Percentiles rank a stretch among this genome's conserved stretches.
Evolutionary conservation across 2,888 invertebrate species (phyloP).

Genomic region (Endomychus coccineus): DNA sequence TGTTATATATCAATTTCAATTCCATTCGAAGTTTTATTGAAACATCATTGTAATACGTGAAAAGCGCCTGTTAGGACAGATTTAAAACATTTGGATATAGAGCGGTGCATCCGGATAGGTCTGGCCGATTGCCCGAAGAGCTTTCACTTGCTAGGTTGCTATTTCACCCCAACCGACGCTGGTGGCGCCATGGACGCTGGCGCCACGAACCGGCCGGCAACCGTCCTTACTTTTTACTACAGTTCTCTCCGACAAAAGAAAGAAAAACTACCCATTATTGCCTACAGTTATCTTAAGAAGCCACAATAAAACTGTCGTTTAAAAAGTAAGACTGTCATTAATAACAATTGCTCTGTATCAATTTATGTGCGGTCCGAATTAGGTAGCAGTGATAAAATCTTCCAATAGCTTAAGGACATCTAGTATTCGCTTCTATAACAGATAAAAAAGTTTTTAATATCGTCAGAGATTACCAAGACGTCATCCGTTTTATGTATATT

Average conservation of each 20-base stretch:
- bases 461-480: background rate
- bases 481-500: constrained; percentile 13
- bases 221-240: constrained; percentile 43
- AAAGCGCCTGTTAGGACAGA: too few relatives aligned
- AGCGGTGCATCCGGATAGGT: too few relatives aligned
- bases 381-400: constrained; percentile 36
- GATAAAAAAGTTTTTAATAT: constrained; percentile 30
- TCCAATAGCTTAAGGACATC: constrained; percentile 24
- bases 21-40: too few relatives aligned
- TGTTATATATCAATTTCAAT: too few relatives aligned
- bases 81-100: too few relatives aligned
- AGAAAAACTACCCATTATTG: constrained; percentile 46
- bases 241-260: constrained; percentile 39
- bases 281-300: constrained; percentile 46
- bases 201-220: constrained; percentile 39
- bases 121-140: constrained; percentile 38
- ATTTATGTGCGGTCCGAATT: constrained; percentile 40
- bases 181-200: constrained; percentile 31
- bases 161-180: constrained; percentile 32
- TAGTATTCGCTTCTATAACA: constrained; percentile 25
- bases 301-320: constrained; percentile 45
- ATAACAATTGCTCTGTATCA: constrained; percentile 42
- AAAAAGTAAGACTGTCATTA: constrained; percentile 42
- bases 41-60: too few relatives aligned
- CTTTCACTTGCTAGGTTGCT: constrained; percentile 34